Base-by-base conservation (phyloP, 2,888 invertebrate species). In the Campaea margaritaria region DNA sequence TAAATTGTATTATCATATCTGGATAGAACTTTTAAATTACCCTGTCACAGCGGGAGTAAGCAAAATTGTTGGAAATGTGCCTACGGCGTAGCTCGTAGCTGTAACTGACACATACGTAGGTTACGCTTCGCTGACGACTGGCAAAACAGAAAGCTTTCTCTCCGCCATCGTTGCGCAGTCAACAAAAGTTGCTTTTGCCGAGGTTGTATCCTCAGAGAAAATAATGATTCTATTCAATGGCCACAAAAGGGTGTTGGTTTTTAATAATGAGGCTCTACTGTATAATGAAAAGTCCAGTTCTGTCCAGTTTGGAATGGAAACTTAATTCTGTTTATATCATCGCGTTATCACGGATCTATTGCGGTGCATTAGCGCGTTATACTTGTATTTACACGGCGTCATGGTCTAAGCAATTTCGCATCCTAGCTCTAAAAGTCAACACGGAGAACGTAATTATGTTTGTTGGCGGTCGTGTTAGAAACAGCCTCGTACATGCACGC, bases 381-480 rank as follows among this genome's bases (percentile, higher is more conserved):
- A 47, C 31, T 47, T 54, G 43, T 65, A 60, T 64, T 68, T 60
- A 53, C 58, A 41, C 50, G 14, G 34, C 45, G 55, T 58, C 53
- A 57, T 67, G 58, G 2, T 63, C 62, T 68, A 66, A 74, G 73
- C 74, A 71, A 79, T 77, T 70, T 69, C 68, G 70, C 67, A 69
- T 69, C 70, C 70, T 70, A 73, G 69, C 64, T 64, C 65, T 71
- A 62, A 72, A 70, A 73, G 75, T 76, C 75, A 75, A 75, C 72
- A 74, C 43, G 48, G 70, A 61, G 68, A 72, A 68, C 71, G 68
- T 81, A 79, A 83, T 83, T 81, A 80, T 77, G 80, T 81, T 79
- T 81, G 72, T 70, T 60, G 60, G 61, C 67, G 64, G 67, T 73
- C 67, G 68, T 73, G 74, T 74, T 57, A 59, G 67, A 72, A 67